These are phyloP conservation scores for Macropis europaea DNA, from an alignment of 2,888 invertebrate species.

Conservation along the genomic window DNA sequence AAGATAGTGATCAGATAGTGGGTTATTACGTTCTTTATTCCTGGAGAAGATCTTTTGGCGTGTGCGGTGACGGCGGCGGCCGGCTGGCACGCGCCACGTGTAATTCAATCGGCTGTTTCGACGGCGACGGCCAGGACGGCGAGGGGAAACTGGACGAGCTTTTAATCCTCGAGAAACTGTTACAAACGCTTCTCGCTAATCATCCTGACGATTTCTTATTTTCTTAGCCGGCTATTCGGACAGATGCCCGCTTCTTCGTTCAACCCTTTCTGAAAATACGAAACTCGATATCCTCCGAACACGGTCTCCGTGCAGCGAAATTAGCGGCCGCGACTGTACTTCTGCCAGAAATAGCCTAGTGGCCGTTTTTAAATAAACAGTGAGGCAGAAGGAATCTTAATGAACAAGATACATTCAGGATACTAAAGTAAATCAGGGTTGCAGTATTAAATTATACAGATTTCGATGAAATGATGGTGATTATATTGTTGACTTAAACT, in stretches of 20 bases:
- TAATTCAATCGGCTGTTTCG: conserved; percentile 78
- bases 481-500: no score
- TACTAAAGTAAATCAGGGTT: no score
- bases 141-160: conserved; percentile 32
- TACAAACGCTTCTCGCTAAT: conserved; percentile 55
- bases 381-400: not conserved
- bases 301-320: not conserved
- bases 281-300: conserved; percentile 54
- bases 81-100: conserved; percentile 77
- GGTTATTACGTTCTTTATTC: conserved; percentile 47
- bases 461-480: no score
- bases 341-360: not conserved
- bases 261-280: conserved; percentile 63
- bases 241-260: conserved; percentile 58
- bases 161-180: conserved; percentile 67
- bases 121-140: conserved; percentile 46
- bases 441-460: no score
- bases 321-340: not conserved
- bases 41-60: conserved; percentile 20
- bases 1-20: conserved; percentile 41
- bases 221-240: conserved; percentile 66
- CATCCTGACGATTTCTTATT: conserved; percentile 65
- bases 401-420: not conserved
- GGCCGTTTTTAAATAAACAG: not conserved
- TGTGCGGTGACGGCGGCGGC: conserved; percentile 51